Conservation (phyloP, 1,140 invertebrate species). For the Drosophila nasuta region DNA sequence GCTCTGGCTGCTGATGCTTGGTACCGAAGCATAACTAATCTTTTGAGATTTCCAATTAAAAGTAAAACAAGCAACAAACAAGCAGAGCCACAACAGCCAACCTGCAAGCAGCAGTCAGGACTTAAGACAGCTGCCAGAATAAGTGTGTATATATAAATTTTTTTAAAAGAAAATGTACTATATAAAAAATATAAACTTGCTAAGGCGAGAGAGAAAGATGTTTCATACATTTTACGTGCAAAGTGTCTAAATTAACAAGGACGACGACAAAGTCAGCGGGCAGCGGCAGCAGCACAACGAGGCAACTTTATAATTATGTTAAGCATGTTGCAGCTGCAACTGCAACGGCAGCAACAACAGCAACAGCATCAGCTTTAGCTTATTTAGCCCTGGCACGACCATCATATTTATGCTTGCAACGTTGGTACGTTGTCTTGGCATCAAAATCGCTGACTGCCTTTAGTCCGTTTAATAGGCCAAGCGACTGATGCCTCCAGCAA, state of each 20-base stretch:
- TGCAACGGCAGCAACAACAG: slow-evolving; percentile 20
- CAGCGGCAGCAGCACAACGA: background rate
- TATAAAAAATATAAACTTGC: slow-evolving; percentile 31
- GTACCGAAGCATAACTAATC: slow-evolving; percentile 83
- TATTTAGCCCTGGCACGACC: slow-evolving; percentile 57
- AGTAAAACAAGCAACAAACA: slow-evolving; percentile 75
- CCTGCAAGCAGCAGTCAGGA: slow-evolving; percentile 43
- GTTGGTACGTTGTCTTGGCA: slow-evolving; percentile 43
- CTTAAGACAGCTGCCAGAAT: slow-evolving; percentile 47
- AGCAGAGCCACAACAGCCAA: slow-evolving; percentile 36
- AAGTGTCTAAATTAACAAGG: slow-evolving; percentile 83
- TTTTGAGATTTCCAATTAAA: slow-evolving; percentile 84
- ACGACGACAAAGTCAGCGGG: slow-evolving; percentile 71
- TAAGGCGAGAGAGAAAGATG: slow-evolving; percentile 49
- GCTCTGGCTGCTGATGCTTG: slow-evolving; percentile 58
- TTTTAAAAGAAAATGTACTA: slow-evolving; percentile 2
- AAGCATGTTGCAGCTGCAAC: slow-evolving; percentile 69
- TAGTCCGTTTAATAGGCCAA: slow-evolving; percentile 55
- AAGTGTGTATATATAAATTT: slow-evolving; percentile 12
- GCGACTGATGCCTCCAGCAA: slow-evolving; percentile 38
- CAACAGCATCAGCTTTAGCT: slow-evolving; percentile 40
- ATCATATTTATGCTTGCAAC: slow-evolving; percentile 51
- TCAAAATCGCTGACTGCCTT: slow-evolving; percentile 47
- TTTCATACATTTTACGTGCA: slow-evolving; percentile 81
- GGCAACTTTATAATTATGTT: slow-evolving; percentile 82